Base-by-base conservation (phyloP, 2,888 invertebrate species). In the Acronicta psi region DNA sequence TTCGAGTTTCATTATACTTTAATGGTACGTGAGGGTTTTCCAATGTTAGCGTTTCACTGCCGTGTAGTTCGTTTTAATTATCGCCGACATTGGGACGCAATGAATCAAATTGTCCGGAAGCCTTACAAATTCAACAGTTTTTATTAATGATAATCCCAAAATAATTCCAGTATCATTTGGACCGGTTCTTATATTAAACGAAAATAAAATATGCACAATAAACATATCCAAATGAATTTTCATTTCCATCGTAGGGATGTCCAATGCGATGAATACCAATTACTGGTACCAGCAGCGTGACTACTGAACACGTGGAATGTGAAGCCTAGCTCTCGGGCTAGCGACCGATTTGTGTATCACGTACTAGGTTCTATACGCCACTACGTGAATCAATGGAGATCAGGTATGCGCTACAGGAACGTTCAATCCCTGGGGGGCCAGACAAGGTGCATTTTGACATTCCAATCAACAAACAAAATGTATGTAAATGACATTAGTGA, bases 211-310 rank as follows among this genome's bases (percentile, higher is more conserved):
- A 10, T 29, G 10, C 31, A 31, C 6, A 25, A 13, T 31, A 31
- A 31, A 31, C 1, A 36, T 11, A 2, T 1, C 43, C n/a, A 1
- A 89, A 90, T 90, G 82, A 87, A 89, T 91, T 91, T 91, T 89
- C 88, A 91, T 91, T 90, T 90, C 88, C 85, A 83, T 73, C 75
- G 79, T 77, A 83, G 77, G 79, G 81, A 79, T 81, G 85, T 80
- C 79, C 87, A 82, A 69, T 83, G 85, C 87, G 89, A 85, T 91
- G 90, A 90, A 93, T 92, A 91, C 90, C 91, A 90, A 92, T 92
- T 90, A 92, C 86, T 82, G 73, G 73, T 78, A 66, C 47, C 53
- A 76, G 73, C 53, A 76, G 73, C 75, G 82, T 87, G 83, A 87
- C 86, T 84, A 84, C 85, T 85, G 86, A 86, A 77, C 86, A 85